Evolutionary conservation across 35 echinoderm and acorn worm genomes (phyloP).

Genomic region (Stichopus chloronotus): DNA sequence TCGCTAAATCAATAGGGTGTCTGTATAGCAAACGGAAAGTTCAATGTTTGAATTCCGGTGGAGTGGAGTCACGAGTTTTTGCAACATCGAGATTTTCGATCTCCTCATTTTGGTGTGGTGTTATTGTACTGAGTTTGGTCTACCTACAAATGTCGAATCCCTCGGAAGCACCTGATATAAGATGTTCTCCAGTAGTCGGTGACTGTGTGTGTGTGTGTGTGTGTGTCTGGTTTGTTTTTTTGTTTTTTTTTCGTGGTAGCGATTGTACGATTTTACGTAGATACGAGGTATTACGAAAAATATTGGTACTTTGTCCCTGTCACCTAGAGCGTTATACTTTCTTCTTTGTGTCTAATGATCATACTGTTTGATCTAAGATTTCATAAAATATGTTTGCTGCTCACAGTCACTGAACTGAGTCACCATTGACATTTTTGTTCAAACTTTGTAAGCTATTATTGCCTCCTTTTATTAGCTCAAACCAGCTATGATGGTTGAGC

Average conservation of each 20-base stretch:
- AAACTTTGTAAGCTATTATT: slow-evolving; percentile 9
- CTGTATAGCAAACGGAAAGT: slow-evolving; percentile 37
- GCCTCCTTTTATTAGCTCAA: slow-evolving; percentile 1
- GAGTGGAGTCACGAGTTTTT: not conserved
- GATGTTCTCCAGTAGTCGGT: slow-evolving; percentile 23
- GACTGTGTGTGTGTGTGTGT: not conserved
- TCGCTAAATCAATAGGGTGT: not conserved
- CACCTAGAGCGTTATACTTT: slow-evolving; percentile 7
- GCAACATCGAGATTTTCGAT: not conserved
- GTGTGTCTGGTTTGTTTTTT: too few species aligned
- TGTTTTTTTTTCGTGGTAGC: not conserved
- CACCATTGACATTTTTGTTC: slow-evolving; percentile 27
- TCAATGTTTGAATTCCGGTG: not conserved
- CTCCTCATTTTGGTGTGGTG: not conserved
- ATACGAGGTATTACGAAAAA: slow-evolving; percentile 5
- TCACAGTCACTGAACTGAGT: slow-evolving; percentile 20
- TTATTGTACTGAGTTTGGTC: not conserved
- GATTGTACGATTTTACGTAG: not conserved
- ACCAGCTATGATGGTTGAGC: not conserved
- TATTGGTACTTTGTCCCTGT: not conserved
- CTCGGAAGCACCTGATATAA: not conserved
- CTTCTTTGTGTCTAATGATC: slow-evolving; percentile 41
- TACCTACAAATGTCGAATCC: slow-evolving; percentile 12
- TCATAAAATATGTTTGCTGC: slow-evolving; percentile 27
- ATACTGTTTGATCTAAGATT: slow-evolving; percentile 26